Evolutionary conservation across 2,797 vertebrate species (phyloP), one percentile per base, ranked within the genome.

Genomic region (Gambusia yucatana): DNA sequence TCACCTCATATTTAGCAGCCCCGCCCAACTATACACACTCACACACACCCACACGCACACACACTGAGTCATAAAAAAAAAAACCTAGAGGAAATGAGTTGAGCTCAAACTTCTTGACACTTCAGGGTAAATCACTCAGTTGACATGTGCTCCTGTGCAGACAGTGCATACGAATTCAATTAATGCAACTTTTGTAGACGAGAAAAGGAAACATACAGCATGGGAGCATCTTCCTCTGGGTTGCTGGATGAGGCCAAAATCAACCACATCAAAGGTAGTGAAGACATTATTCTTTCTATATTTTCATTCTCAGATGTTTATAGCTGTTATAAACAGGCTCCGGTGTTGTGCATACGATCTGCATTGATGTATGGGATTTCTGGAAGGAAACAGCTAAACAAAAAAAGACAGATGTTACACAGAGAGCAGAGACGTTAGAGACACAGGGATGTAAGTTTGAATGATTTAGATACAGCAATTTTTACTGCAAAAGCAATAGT

Each of bases 161-260:
- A 28, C 52, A 65, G 69, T 69, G 10, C 8, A 0, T 0, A n/a
- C 36, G 73, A 3, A 17, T 57, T 52, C 33, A 72, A 17, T 73
- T 8, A 73, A 77, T 63, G 61, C 33, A 75, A 11, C n/a, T 81
- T 72, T 67, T 61, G 7, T 25, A 48, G 28, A 63, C 6, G 65
- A 47, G 22, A 72, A 75, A 72, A 55, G 55, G 10, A 70, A 57
- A 70, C 22, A 1, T 46, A 36, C 82, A 91, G 82, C 57, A 97
- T 97, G 97, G 97, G 97, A 77, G 94, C 94, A 77, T 95, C 97
- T 75, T 92, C 95, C 74, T 97, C 96, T 88, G 96, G 96, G 76
- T 89, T 94, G 85, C 91, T 97, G 93, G 97, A 97, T 93, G 97
- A 97, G 87, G 92, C 93, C 89, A 97, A 96, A 93, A 95, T 94